phyloP scores from a whole-genome alignment of 2,888 invertebrate genomes.

The Crepidodera aurea region DNA sequence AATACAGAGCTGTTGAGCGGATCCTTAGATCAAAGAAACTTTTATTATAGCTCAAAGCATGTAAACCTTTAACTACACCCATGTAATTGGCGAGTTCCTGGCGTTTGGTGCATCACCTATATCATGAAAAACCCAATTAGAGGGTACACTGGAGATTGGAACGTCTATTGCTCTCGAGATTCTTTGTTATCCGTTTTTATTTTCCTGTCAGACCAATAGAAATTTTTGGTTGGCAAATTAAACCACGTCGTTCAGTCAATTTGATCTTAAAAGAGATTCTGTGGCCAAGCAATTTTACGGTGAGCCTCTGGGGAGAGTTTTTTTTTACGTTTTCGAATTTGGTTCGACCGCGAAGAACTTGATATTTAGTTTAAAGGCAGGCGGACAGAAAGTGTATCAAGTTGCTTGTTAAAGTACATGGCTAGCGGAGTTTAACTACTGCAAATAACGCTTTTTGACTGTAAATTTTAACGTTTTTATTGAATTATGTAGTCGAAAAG shows the following conservation, averaged over 20 bases:
- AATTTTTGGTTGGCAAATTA: conserved; percentile 21
- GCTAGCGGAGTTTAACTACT: no score
- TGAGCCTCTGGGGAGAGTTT: conserved; percentile 2
- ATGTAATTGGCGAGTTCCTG: neutral
- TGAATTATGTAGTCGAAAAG: no score
- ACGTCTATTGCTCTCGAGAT: conserved; percentile 7
- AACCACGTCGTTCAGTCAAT: conserved; percentile 17
- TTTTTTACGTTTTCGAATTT: conserved; percentile 7
- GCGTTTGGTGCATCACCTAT: neutral
- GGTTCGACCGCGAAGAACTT: conserved; percentile 9
- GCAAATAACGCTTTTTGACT: no score
- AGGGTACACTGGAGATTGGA: neutral
- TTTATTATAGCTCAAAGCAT: no score
- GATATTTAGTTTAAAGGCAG: conserved; percentile 9
- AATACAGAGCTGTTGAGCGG: no score
- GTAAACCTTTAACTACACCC: neutral
- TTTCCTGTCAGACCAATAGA: conserved; percentile 7
- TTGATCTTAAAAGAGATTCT: conserved; percentile 14
- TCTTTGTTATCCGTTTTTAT: conserved; percentile 3
- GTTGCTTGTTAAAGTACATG: conserved; percentile 3
- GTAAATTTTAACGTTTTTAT: no score
- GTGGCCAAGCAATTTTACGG: conserved; percentile 22
- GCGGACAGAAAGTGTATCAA: neutral
- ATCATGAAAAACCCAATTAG: conserved; percentile 6
- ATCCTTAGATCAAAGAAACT: no score